Evolutionary conservation across 2,113 vertebrate species (phyloP), one percentile per base, ranked within the genome.

Genomic region (Argyrosomus japonicus): DNA sequence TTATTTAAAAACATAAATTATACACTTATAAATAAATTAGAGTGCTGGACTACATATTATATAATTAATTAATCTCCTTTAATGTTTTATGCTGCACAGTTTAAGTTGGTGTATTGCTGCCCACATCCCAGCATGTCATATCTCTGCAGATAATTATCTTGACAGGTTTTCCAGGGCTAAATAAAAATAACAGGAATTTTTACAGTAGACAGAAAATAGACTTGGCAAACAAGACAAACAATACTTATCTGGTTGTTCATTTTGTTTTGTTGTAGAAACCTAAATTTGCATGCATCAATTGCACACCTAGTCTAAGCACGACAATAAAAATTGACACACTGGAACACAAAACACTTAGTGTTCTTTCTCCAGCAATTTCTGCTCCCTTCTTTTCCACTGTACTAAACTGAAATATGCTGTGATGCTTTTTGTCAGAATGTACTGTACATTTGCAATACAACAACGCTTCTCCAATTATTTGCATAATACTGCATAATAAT

Each of bases 131-230:
- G 56, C 29, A 58, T 53, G 72, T 25, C 32, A 7, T 40, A 9
- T 65, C 27, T 71, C 65, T 70, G 45, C 64, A 50, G 51, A 84
- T 82, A 63, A 81, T 79, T 68, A 72, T 63, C 29, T 65, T 56
- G 69, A 53, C 25, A n/a, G 11, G 3, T 4, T 43, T 62, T 56
- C 25, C 10, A 4, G 12, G 53, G 27, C 48, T 64, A 40, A 15
- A 56, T n/a, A 72, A 25, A 76, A 70, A 51, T n/a, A 47, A n/a
- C 1, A 2, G 25, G 45, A 12, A 36, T 64, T 77, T 73, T 51
- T 67, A 61, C 19, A 47, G 25, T 0, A 17, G 53, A 13, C n/a
- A 57, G 23, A 43, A 81, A 53, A 72, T 40, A 51, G 14, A 11
- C 0, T 73, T 53, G 68, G 3, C 9, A 68, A 25, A 73, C 17